Evolutionary conservation across 1,140 invertebrate species (phyloP), one percentile per base, ranked within the genome.

Genomic region (Planococcus citri): DNA sequence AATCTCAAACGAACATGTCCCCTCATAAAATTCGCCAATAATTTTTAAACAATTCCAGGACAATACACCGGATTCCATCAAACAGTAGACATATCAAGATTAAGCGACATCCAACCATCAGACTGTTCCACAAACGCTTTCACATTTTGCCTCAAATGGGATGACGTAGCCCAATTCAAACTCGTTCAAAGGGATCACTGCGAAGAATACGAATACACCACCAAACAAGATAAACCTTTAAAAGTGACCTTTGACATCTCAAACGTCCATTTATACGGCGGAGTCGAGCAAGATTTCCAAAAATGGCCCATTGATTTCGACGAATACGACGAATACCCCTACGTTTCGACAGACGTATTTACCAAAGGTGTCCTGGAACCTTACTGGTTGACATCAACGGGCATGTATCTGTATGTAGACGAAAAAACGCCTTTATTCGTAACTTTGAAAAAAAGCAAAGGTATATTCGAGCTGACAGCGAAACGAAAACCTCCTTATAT

Each of bases 371-470:
- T 71, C 20, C 57, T 69, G 25, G 73, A 74, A 41, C 73, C 73
- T 0, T 73, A 71, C 38, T 74, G 72, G 72, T 33, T 73, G 10
- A 72, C 61, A 17, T 71, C 70, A 1, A 22, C 38, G 2, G 73
- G 73, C 0, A 29, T 68, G 14, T 70, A 71, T 33, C 38, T 73
- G n/a, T 72, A 73, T 27, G 73, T 73, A 0, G 57, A 71, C 37
- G 38, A 27, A 14, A 60, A n/a, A 27, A 21, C 51, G 20, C 71
- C 72, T 12, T 58, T 74, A 14, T 74, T 74, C 33, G 51, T 73
- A 1, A 69, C 69, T 25, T 17, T 33, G 4, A 89, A 89, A 73
- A 81, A 82, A 12, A 20, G 25, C 60, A 27, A 24, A 27, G 41
- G 41, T 4, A 51, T 51, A 51, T 27, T 64, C 9, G 22, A 64